Conservation (phyloP, 2,113 vertebrate species). For the Tinamus guttatus region DNA sequence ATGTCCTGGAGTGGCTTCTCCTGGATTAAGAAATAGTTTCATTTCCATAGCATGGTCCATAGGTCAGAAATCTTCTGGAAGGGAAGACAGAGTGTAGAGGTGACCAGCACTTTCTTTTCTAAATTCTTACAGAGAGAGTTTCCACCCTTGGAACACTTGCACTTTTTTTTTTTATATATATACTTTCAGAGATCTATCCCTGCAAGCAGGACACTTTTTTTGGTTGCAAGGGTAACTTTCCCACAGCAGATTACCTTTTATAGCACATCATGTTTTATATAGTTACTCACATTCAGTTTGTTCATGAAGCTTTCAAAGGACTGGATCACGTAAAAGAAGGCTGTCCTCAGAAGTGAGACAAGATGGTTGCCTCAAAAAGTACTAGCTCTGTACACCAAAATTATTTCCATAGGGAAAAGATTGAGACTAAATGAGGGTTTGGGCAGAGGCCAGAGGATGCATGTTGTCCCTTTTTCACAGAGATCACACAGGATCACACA, state of each 20-base stretch:
- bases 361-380: not conserved
- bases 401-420: not conserved
- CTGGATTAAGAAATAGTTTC: not conserved
- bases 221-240: not conserved
- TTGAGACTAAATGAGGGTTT: not conserved
- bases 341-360: not conserved
- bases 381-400: not conserved
- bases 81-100: fast-evolving
- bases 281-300: not conserved
- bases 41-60: not conserved
- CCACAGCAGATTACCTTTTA: not conserved
- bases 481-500: not conserved
- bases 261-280: not conserved
- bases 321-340: not conserved
- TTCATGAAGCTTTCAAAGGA: not conserved
- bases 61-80: not conserved
- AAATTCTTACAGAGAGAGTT: not conserved
- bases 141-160: not conserved
- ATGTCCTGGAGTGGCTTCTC: not conserved
- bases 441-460: not conserved
- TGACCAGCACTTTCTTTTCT: not conserved
- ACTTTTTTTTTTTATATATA: no score
- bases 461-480: not conserved
- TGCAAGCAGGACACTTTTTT: not conserved
- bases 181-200: not conserved